Evolutionary conservation across 2,113 vertebrate species (phyloP).

Genomic region (Aspiorhynchus laticeps): DNA sequence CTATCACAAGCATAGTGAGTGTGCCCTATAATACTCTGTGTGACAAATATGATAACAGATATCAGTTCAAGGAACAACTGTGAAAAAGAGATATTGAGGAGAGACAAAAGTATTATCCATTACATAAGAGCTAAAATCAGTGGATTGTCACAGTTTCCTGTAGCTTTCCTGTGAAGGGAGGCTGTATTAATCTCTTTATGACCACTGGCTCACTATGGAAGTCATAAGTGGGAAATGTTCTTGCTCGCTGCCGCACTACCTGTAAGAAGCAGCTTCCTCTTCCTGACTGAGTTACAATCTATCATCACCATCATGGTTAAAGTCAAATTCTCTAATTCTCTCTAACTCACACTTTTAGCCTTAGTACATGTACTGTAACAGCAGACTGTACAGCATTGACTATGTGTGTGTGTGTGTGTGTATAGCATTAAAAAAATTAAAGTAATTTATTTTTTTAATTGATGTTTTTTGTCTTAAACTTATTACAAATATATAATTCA

Average conservation of each 20-base stretch:
- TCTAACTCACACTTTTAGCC: not conserved
- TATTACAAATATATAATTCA: not conserved
- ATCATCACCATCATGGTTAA: not conserved
- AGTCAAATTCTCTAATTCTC: not conserved
- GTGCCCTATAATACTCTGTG: not conserved
- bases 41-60: conserved; percentile 17
- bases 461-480: not conserved
- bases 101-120: conserved; percentile 31
- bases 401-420: no score
- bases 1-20: conserved; percentile 11
- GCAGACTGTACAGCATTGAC: not conserved
- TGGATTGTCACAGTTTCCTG: conserved; percentile 51
- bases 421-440: not conserved
- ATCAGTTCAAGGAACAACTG: conserved; percentile 33
- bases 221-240: conserved; percentile 38
- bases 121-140: conserved; percentile 33
- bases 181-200: conserved; percentile 40
- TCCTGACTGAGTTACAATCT: conserved; percentile 6
- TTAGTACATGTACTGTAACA: not conserved
- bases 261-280: conserved; percentile 30
- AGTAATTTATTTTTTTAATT: not conserved
- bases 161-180: conserved; percentile 38
- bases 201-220: conserved; percentile 44
- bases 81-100: not conserved
- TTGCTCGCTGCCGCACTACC: not conserved